phyloP scores from a whole-genome alignment of 2,888 invertebrate genomes.

The Euplexia lucipara region DNA sequence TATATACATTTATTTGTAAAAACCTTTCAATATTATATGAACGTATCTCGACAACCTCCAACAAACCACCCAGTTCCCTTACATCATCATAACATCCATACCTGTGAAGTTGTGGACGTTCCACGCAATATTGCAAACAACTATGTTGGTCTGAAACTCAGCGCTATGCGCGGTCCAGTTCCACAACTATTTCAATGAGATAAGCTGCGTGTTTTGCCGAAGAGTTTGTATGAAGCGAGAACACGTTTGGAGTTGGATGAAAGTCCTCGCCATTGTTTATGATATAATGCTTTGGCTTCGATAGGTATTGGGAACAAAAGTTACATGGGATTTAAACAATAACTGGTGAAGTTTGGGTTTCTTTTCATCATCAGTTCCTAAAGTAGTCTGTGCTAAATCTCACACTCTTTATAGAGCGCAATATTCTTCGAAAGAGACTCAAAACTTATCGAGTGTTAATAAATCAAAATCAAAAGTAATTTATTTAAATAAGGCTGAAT shows the following conservation, averaged over 20 bases:
- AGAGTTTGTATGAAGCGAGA: slow-evolving; percentile 30
- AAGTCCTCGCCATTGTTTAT: neutral
- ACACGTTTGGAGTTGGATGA: neutral
- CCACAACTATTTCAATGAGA: slow-evolving; percentile 49
- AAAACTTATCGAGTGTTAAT: too few species aligned
- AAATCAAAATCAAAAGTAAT: too few species aligned
- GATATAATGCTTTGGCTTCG: neutral
- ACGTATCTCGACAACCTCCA: neutral
- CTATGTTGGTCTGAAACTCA: slow-evolving; percentile 27
- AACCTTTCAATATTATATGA: too few species aligned
- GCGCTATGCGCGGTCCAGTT: slow-evolving; percentile 38
- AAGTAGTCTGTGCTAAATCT: too few species aligned
- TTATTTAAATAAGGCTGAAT: too few species aligned
- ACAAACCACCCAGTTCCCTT: neutral
- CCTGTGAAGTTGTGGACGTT: slow-evolving; percentile 1
- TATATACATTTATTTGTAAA: too few species aligned
- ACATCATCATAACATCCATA: slow-evolving; percentile 4
- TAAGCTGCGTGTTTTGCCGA: slow-evolving; percentile 15
- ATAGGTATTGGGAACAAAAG: neutral
- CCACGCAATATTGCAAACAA: slow-evolving; percentile 17
- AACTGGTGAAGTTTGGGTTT: too few species aligned
- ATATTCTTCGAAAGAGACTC: too few species aligned
- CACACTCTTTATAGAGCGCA: too few species aligned
- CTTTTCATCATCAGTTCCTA: too few species aligned
- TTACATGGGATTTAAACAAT: too few species aligned